Evolutionary conservation across 2,113 vertebrate species (phyloP).

Genomic region (Mirounga angustirostris): DNA sequence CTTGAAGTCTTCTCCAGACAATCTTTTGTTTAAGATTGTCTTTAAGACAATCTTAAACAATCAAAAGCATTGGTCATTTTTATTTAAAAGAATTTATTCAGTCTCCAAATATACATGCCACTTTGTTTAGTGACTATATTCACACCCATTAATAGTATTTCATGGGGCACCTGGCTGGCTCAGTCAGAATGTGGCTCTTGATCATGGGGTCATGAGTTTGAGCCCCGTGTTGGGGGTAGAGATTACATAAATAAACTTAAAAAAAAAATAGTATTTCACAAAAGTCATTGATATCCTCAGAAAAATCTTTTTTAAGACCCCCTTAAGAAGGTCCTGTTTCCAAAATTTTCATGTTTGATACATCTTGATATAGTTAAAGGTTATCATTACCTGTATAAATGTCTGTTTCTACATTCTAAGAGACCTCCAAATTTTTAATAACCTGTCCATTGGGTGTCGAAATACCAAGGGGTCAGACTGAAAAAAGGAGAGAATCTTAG

Average conservation of each 20-base stretch:
- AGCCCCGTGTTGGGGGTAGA: background rate
- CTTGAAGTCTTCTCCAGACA: background rate
- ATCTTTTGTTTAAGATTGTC: too few relatives aligned
- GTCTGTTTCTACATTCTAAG: constrained; percentile 57
- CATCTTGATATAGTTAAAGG: constrained; percentile 8
- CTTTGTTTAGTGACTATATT: constrained; percentile 49
- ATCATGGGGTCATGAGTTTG: background rate
- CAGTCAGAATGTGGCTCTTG: background rate
- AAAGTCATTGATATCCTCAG: constrained; percentile 12
- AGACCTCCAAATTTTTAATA: constrained; percentile 51
- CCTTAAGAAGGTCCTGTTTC: background rate
- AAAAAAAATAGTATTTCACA: constrained; percentile 8
- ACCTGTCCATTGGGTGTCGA: background rate
- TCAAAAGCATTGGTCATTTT: constrained; percentile 40
- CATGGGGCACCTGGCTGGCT: background rate
- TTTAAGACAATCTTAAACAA: constrained; percentile 21
- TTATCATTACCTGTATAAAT: constrained; percentile 38
- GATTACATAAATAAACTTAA: background rate
- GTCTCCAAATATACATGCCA: background rate
- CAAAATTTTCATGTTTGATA: constrained; percentile 43
- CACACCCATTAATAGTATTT: constrained; percentile 15
- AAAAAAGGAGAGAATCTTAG: constrained; percentile 19
- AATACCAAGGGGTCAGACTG: background rate
- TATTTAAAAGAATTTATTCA: constrained; percentile 60
- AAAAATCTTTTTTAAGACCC: constrained; percentile 40